Percentiles rank a stretch among this genome's conserved stretches.
phyloP scores from a whole-genome alignment of 2,113 vertebrate genomes.

The Columbina picui region DNA sequence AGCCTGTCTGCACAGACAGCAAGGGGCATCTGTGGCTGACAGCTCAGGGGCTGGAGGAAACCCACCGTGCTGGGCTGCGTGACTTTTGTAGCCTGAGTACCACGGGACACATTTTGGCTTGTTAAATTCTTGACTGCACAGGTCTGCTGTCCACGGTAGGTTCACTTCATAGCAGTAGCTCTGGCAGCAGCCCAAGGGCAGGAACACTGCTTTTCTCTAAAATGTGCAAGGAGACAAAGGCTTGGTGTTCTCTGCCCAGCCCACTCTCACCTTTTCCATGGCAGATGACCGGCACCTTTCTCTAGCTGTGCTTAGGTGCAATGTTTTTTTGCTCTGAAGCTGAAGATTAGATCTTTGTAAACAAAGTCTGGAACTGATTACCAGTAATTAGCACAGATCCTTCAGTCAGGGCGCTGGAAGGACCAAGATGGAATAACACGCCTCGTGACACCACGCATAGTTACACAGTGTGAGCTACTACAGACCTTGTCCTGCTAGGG shows the following conservation, averaged over 20 bases:
- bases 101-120: conserved; percentile 20
- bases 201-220: neutral
- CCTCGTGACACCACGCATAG: neutral
- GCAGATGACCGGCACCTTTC: neutral
- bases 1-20: conserved; percentile 25
- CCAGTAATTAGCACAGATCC: neutral
- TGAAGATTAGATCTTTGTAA: neutral
- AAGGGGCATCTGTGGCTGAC: conserved; percentile 15
- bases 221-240: neutral
- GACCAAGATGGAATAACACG: neutral
- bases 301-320: neutral
- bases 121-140: conserved; percentile 39
- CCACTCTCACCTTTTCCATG: neutral
- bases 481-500: neutral
- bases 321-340: neutral
- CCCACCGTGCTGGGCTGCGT: neutral
- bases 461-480: neutral
- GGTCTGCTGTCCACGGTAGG: conserved; percentile 37
- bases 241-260: conserved; percentile 5
- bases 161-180: conserved; percentile 33
- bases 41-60: conserved; percentile 11
- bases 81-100: conserved; percentile 26
- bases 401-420: neutral
- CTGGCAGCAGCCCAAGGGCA: conserved; percentile 36
- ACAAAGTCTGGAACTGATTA: conserved; percentile 8